A percentile compares a stretch with the other conserved stretches of the same genome.
These are phyloP conservation scores for Tachysurus vachellii DNA, from an alignment of 2,113 vertebrate genomes.

Conservation along the genomic window DNA sequence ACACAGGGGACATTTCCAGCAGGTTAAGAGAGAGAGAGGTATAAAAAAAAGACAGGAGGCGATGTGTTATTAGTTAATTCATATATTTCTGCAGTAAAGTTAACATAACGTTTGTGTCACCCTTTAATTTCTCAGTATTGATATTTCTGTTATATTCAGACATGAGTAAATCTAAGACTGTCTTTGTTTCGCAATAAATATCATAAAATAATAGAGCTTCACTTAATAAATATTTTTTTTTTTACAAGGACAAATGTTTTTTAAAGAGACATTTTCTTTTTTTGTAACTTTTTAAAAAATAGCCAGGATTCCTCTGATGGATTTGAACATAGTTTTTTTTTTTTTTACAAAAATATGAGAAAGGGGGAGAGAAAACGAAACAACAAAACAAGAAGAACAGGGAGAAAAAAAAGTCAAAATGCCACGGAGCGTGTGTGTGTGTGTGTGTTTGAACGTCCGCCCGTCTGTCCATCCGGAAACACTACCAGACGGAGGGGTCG, in stretches of 20 bases:
- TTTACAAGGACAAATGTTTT: conserved; percentile 88
- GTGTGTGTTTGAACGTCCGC: conserved; percentile 54
- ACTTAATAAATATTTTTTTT: conserved; percentile 99
- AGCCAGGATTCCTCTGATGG: conserved; percentile 95
- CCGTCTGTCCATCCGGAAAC: conserved; percentile 62
- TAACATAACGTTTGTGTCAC: conserved; percentile 95
- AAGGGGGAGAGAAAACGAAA: conserved; percentile 48
- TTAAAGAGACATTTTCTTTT: conserved; percentile 84
- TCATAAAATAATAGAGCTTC: conserved; percentile 99
- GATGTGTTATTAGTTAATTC: conserved; percentile 89
- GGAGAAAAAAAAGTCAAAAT: conserved; percentile 62
- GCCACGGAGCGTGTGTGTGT: conserved; percentile 74
- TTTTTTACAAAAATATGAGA: conserved; percentile 67
- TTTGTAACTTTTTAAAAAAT: conserved; percentile 83
- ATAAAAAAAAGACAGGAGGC: conserved; percentile 67
- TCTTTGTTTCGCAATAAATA: conserved; percentile 98
- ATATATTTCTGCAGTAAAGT: conserved; percentile 99
- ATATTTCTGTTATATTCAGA: conserved; percentile 99
- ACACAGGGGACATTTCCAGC: not conserved
- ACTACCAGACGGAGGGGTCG: conserved; percentile 45
- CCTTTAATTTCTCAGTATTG: conserved; percentile 95
- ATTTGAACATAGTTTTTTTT: conserved; percentile 90
- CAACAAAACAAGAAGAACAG: conserved; percentile 54
- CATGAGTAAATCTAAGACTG: conserved; percentile 97
- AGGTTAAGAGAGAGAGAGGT: not conserved